These are phyloP conservation scores for Platalea minor DNA, from an alignment of 2,797 vertebrate genomes.

Conservation along the genomic window DNA sequence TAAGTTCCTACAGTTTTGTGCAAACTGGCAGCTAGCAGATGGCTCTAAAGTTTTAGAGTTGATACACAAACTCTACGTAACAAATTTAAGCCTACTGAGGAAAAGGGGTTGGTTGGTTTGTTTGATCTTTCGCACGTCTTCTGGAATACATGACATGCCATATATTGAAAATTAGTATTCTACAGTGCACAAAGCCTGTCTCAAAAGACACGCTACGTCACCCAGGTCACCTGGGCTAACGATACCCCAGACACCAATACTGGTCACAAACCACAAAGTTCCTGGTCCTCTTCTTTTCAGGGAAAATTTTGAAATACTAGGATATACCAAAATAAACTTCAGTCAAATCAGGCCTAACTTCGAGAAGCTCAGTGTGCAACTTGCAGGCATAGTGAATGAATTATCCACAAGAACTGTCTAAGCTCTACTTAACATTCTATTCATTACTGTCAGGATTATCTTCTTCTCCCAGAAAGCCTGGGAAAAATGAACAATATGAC, in stretches of 20 bases:
- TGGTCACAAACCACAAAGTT: not conserved
- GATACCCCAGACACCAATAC: not conserved
- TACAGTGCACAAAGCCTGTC: not conserved
- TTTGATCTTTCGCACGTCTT: not conserved
- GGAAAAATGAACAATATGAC: not conserved
- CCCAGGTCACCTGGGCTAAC: not conserved
- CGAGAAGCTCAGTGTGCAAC: not conserved
- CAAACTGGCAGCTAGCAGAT: not conserved
- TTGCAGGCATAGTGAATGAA: not conserved
- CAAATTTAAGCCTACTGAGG: not conserved
- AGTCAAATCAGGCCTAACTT: not conserved
- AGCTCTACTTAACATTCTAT: not conserved
- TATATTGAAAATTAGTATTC: not conserved
- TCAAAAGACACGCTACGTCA: not conserved
- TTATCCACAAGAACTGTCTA: not conserved
- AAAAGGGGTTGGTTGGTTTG: not conserved
- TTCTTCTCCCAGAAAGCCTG: not conserved
- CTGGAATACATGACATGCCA: not conserved
- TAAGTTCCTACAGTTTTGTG: not conserved
- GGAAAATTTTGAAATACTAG: not conserved
- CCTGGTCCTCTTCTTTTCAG: not conserved
- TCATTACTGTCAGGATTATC: not conserved
- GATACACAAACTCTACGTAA: not conserved
- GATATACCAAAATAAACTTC: not conserved
- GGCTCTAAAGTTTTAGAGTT: not conserved